Evolutionary conservation across 37 sponge, comb jelly and placozoan species (phyloP), one percentile per base, ranked within the genome.

Genomic region (Cladorhizidae sp.): DNA sequence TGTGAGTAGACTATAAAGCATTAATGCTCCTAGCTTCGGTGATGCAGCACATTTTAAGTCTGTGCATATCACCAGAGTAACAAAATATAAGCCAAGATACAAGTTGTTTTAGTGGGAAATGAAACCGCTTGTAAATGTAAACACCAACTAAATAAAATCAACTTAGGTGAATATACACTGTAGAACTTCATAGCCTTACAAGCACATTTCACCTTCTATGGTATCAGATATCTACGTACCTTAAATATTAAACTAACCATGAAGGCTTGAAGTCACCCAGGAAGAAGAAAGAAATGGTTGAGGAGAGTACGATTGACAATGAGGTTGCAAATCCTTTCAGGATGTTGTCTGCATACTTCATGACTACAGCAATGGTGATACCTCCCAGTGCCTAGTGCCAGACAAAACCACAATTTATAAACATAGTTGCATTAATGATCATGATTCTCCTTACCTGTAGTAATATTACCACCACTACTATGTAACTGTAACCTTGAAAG

Each of bases 261-360:
- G 81, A n/a, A 17, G 90, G 93, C 17, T 70, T 18, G 23, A 98
- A 87, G 70, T 97, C 98, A 18, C 57, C 52, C 33, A 98, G 85
- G 57, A 95, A 25, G 74, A 90, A 88, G 72, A 91, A 91, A 15
- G 94, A 93, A 35, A 93, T 28, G 21, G 93, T 59, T 41, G 92
- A 95, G 51, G 98, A 98, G 26, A 95, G 61, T 20, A 98, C 86
- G 38, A 98, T 95, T 35, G 98, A 95, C 8, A 95, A 31, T 7
- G 96, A 85, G 14, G 98, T 93, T 3, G 96, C 98, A 79, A 98
- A 98, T 37, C 96, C 98, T 76, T 98, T 98, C 52, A 98, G 92
- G 23, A 98, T 98, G 85, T 98, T 98, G 84, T 95, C 98, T 20
- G 98, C 96, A 80, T 98, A 98, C 76, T 98, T 98, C 45, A 98